phyloP scores from a whole-genome alignment of 2,797 vertebrate genomes.

The Platyrinchus mystaceus region DNA sequence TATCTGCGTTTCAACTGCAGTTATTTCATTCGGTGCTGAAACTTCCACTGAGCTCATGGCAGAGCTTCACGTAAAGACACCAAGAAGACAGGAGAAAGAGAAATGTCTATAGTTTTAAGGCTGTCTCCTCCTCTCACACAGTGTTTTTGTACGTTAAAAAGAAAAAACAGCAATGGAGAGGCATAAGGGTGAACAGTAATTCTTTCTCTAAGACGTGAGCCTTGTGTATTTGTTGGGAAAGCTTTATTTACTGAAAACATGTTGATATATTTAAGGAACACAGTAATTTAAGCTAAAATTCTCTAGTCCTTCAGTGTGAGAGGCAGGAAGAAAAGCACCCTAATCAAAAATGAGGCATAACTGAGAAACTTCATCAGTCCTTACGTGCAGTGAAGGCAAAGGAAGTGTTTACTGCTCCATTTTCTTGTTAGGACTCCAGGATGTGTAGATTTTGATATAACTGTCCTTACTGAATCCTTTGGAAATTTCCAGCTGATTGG shows the following conservation, averaged over 20 bases:
- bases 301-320: not conserved
- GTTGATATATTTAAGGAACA: not conserved
- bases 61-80: not conserved
- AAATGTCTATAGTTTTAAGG: not conserved
- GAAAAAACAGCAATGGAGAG: not conserved
- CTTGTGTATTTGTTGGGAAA: not conserved
- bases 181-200: not conserved
- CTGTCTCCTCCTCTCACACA: not conserved
- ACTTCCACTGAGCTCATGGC: not conserved
- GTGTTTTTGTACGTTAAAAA: not conserved
- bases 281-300: not conserved
- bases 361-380: not conserved
- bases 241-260: not conserved
- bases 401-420: not conserved
- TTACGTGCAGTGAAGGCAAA: not conserved
- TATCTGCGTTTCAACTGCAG: not conserved
- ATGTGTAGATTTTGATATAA: not conserved
- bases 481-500: not conserved
- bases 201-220: not conserved
- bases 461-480: not conserved
- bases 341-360: accelerated
- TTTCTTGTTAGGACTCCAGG: not conserved
- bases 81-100: not conserved
- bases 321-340: accelerated
- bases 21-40: not conserved